These are phyloP conservation scores for Sebastes kiyomatsui DNA, from an alignment of 2,797 vertebrate species.

Conservation along the genomic window DNA sequence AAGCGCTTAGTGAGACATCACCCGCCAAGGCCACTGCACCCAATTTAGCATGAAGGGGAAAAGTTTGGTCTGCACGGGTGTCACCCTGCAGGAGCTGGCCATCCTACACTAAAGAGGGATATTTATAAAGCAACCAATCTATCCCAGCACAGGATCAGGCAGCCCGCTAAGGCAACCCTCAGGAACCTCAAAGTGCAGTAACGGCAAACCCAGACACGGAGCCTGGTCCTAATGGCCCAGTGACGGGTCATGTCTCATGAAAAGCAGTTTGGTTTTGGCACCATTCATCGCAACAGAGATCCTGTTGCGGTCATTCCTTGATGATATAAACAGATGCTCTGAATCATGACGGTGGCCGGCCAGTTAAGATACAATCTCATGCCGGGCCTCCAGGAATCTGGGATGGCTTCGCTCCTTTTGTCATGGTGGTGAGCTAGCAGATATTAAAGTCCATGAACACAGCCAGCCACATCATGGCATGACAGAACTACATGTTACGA, in stretches of 20 bases:
- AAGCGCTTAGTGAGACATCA: constrained; percentile 36
- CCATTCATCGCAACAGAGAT: constrained; percentile 49
- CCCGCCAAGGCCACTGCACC: constrained; percentile 40
- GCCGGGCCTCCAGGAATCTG: constrained; percentile 41
- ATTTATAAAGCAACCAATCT: constrained; percentile 70
- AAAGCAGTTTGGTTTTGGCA: constrained; percentile 72
- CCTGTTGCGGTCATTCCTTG: constrained; percentile 64
- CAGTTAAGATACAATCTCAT: constrained; percentile 43
- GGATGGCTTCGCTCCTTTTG: constrained; percentile 28
- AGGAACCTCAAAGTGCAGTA: constrained; percentile 72
- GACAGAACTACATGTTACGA: neutral
- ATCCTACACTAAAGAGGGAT: constrained; percentile 27
- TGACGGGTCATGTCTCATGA: constrained; percentile 62
- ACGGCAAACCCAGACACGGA: constrained; percentile 64
- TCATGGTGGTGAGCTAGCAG: constrained; percentile 23
- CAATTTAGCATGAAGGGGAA: constrained; percentile 45
- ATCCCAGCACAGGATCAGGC: constrained; percentile 64
- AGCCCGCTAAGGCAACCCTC: constrained; percentile 68
- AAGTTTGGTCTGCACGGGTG: constrained; percentile 32
- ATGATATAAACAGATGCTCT: constrained; percentile 76
- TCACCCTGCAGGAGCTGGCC: constrained; percentile 46
- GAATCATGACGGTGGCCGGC: constrained; percentile 56
- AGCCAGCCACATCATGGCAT: constrained; percentile 1
- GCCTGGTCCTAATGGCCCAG: constrained; percentile 58
- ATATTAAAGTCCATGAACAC: constrained; percentile 26